Percentiles rank a stretch among this genome's conserved stretches.
These are phyloP conservation scores for Zaprionus lachaisei DNA, from an alignment of 1,140 invertebrate species.

Conservation along the genomic window DNA sequence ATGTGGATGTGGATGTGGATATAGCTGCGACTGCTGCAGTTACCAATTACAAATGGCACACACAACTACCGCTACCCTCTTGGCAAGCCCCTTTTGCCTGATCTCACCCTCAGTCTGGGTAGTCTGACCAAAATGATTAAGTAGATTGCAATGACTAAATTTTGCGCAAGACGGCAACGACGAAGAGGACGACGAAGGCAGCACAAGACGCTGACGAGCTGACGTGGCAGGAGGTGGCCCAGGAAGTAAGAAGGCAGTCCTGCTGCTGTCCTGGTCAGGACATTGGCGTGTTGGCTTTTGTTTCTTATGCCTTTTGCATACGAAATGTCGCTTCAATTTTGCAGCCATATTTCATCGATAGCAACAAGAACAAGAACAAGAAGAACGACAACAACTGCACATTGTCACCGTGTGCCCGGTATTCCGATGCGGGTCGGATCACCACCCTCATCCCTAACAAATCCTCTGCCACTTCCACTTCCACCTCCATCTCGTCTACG, in stretches of 20 bases:
- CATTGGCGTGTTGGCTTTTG: slow-evolving; percentile 71
- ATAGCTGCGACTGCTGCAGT: slow-evolving; percentile 29
- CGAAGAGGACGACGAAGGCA: neutral
- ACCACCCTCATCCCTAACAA: neutral
- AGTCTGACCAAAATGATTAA: slow-evolving; percentile 74
- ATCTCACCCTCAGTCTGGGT: neutral
- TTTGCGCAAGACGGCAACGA: slow-evolving; percentile 67
- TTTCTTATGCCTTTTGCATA: slow-evolving; percentile 77
- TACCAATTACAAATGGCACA: slow-evolving; percentile 76
- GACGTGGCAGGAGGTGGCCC: slow-evolving; percentile 6
- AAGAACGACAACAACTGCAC: slow-evolving; percentile 32
- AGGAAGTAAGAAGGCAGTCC: neutral
- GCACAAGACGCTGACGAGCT: slow-evolving; percentile 59
- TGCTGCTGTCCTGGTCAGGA: slow-evolving; percentile 28
- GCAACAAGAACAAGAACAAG: slow-evolving; percentile 31
- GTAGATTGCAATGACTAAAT: slow-evolving; percentile 81
- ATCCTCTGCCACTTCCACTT: neutral
- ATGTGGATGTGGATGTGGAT: slow-evolving; percentile 11
- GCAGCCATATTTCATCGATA: slow-evolving; percentile 73
- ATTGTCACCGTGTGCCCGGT: slow-evolving; percentile 25
- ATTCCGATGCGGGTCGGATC: neutral
- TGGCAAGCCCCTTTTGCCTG: no score
- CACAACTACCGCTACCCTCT: slow-evolving; percentile 7
- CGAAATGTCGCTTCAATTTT: slow-evolving; percentile 60
- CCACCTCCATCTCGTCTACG: neutral